These are phyloP conservation scores for Erythrocercus mccallii DNA, from an alignment of 2,113 vertebrate genomes.

Conservation along the genomic window DNA sequence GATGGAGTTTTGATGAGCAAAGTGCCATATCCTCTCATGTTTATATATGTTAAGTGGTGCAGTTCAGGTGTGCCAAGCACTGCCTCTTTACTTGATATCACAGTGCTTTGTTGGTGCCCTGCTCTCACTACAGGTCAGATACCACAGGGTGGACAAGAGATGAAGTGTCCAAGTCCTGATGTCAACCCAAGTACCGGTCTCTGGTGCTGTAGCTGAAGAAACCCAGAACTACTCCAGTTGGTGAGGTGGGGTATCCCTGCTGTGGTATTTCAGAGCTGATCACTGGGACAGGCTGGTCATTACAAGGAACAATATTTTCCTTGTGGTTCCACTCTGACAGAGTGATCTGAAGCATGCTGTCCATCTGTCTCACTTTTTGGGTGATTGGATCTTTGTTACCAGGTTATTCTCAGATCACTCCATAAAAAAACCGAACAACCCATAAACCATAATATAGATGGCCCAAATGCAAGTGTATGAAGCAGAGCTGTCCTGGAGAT, in stretches of 20 bases:
- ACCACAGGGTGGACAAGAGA: neutral
- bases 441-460: neutral
- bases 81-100: neutral
- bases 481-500: neutral
- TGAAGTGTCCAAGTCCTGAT: neutral
- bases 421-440: neutral
- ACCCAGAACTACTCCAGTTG: neutral
- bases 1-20: neutral
- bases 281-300: neutral
- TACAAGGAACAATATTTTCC: neutral
- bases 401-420: neutral
- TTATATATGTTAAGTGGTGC: neutral
- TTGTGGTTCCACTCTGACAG: neutral
- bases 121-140: neutral
- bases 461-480: neutral
- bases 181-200: neutral
- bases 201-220: neutral
- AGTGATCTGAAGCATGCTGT: neutral
- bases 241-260: neutral
- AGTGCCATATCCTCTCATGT: neutral
- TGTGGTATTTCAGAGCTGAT: neutral
- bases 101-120: neutral
- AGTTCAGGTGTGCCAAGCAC: neutral
- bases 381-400: neutral
- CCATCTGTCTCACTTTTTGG: neutral